phyloP scores from a whole-genome alignment of 1,140 invertebrate genomes.

The Brachionus angularis region DNA sequence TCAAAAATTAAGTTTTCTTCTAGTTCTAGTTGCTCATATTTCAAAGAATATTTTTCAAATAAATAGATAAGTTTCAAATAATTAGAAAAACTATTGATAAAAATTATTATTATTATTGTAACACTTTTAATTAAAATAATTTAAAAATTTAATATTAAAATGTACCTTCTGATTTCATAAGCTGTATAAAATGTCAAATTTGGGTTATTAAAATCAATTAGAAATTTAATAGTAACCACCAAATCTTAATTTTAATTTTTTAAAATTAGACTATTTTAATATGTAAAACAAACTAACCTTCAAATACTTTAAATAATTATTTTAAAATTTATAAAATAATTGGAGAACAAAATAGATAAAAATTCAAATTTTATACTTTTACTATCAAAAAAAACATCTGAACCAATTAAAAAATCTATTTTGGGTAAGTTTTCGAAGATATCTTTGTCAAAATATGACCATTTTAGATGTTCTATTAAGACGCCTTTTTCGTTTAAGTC shows the following conservation, averaged over 20 bases:
- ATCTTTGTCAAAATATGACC: slow-evolving; percentile 4
- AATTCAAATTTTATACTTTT: neutral
- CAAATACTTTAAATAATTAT: neutral
- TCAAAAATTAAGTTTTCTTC: neutral
- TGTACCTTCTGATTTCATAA: slow-evolving; percentile 36
- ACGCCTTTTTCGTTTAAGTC: neutral
- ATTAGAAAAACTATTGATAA: neutral
- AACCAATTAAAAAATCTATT: slow-evolving; percentile 15
- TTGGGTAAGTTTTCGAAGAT: slow-evolving; percentile 4
- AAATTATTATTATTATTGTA: no score
- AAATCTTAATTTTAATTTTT: neutral
- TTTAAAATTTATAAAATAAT: no score
- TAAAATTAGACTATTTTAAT: no score
- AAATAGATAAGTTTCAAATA: slow-evolving; percentile 16
- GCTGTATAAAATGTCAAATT: neutral
- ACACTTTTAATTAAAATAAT: neutral
- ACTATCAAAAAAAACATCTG: slow-evolving; percentile 21
- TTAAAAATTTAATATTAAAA: neutral
- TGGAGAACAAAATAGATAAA: neutral
- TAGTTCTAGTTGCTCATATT: neutral
- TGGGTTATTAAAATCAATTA: slow-evolving; percentile 1
- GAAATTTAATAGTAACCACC: slow-evolving; percentile 1
- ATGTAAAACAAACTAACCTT: neutral
- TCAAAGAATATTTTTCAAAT: slow-evolving; percentile 10
- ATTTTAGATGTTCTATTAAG: slow-evolving; percentile 5